Conservation (phyloP, 2,113 vertebrate genomes). For the Fregata magnificens region DNA sequence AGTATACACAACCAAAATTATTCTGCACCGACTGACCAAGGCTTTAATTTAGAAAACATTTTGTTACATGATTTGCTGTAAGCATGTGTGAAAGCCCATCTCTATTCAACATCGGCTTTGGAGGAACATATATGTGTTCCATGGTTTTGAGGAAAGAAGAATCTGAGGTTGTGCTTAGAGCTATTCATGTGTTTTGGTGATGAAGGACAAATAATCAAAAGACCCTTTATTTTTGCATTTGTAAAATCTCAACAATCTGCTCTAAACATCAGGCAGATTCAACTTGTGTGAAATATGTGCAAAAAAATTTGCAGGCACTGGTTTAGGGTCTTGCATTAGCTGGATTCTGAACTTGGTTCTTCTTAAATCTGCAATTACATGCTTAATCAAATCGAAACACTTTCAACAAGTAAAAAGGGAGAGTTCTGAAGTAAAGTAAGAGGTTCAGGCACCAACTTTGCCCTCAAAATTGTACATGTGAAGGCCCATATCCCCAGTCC, state of each 20-base stretch:
- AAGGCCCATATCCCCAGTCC: neutral
- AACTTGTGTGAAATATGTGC: neutral
- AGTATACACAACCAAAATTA: neutral
- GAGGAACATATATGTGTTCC: neutral
- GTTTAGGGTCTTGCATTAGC: neutral
- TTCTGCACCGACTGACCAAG: neutral
- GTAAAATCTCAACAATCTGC: neutral
- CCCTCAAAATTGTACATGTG: neutral
- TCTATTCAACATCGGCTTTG: neutral
- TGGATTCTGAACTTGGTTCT: neutral
- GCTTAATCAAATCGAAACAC: neutral
- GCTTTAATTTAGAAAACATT: neutral
- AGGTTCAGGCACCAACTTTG: neutral
- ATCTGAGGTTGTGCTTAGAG: neutral
- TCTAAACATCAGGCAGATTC: neutral
- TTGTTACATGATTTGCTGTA: neutral
- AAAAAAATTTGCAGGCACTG: neutral
- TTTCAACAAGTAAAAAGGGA: neutral
- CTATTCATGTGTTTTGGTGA: neutral
- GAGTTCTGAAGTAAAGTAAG: neutral
- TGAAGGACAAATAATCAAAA: neutral
- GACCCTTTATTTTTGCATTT: neutral
- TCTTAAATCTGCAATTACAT: neutral
- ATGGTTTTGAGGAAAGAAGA: neutral
- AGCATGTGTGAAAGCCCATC: neutral